Percentiles rank a stretch among this genome's conserved stretches.
Conservation (phyloP, 1,140 invertebrate genomes). For the Diploscapter pachys region DNA sequence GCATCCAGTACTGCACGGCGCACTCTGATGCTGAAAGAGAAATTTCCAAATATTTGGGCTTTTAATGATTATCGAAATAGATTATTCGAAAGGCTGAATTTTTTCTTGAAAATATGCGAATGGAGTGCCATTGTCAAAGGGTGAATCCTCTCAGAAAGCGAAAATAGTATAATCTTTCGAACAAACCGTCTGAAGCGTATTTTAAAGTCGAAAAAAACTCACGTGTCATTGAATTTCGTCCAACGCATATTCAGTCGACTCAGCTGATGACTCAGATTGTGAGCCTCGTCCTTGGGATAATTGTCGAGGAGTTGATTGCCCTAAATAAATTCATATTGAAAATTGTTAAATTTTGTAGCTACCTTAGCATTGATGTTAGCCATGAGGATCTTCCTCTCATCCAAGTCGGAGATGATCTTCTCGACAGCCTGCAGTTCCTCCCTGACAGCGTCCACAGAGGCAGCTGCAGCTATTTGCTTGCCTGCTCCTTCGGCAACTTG, state of each 20-base stretch:
- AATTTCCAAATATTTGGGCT: constrained; percentile 18
- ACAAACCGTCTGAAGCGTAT: neutral
- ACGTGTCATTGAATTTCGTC: constrained; percentile 58
- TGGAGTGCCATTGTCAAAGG: constrained; percentile 1
- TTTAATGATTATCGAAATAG: constrained; percentile 7
- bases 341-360: neutral
- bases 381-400: constrained; percentile 41
- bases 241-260: constrained; percentile 52
- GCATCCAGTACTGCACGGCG: constrained; percentile 51
- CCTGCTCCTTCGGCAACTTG: constrained; percentile 7
- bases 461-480: no score
- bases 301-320: constrained; percentile 44
- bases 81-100: constrained; percentile 8
- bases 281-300: constrained; percentile 48
- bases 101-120: constrained; percentile 5
- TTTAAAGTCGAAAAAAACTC: constrained; percentile 12
- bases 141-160: neutral
- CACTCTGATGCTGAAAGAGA: constrained; percentile 44
- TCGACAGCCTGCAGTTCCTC: constrained; percentile 25
- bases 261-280: constrained; percentile 50
- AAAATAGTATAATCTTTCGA: neutral
- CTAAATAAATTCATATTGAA: neutral
- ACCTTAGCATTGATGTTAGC: constrained; percentile 34
- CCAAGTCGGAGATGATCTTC: constrained; percentile 24
- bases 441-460: constrained; percentile 15